Conservation (phyloP, 2,888 invertebrate genomes). For the Lamellibrachia satsuma region DNA sequence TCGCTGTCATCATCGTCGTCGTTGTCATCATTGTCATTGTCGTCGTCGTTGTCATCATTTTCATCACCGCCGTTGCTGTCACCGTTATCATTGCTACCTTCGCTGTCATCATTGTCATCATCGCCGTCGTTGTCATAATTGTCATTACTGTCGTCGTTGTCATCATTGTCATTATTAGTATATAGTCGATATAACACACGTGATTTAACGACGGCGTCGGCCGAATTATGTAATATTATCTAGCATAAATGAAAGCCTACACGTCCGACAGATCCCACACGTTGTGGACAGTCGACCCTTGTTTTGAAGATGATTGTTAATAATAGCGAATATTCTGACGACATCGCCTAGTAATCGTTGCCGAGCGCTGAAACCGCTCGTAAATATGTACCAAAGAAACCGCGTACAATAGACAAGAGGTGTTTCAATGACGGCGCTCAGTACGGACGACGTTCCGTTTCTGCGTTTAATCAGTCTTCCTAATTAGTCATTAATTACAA, state of each 20-base stretch:
- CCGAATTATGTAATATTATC: too few relatives aligned
- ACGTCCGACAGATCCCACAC: too few relatives aligned
- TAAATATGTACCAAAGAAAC: not conserved
- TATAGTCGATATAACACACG: not conserved
- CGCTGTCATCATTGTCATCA: not conserved
- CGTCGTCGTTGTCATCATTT: not conserved
- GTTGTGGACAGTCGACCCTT: too few relatives aligned
- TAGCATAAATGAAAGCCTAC: too few relatives aligned
- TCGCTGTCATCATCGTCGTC: not conserved
- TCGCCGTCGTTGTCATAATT: not conserved
- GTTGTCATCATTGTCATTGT: not conserved
- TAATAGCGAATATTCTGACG: too few relatives aligned
- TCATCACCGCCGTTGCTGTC: not conserved
- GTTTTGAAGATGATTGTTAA: too few relatives aligned
- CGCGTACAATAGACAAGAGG: not conserved
- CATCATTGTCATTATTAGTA: not conserved
- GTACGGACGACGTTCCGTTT: not conserved
- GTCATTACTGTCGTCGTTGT: not conserved
- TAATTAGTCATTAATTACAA: conserved; percentile 1
- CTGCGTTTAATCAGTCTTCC: not conserved
- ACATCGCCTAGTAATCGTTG: not conserved
- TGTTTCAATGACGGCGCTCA: not conserved
- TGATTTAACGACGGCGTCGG: too few relatives aligned
- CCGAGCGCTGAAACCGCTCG: not conserved
- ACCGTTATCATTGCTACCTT: not conserved